Percentiles rank a stretch among this genome's conserved stretches.
Evolutionary conservation across 2,113 vertebrate genomes (phyloP).

Genomic region (Baryphthengus martii): DNA sequence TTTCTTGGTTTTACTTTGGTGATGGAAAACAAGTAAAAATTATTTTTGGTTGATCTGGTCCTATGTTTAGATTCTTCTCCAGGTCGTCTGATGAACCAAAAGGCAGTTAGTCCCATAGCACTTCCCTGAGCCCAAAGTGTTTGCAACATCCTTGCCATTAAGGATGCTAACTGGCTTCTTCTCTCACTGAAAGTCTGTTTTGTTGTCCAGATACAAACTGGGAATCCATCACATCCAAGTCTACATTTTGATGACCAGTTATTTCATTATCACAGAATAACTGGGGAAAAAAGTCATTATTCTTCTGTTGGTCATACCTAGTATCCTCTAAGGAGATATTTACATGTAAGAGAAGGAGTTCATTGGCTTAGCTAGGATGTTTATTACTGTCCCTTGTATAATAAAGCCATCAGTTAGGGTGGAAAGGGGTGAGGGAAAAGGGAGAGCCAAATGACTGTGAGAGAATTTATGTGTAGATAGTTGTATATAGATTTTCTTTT

Average conservation of each 20-base stretch:
- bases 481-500: slow-evolving; percentile 31
- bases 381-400: slow-evolving; percentile 25
- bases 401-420: slow-evolving; percentile 23
- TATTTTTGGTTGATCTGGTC: not conserved
- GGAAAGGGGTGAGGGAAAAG: not conserved
- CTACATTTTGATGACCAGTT: not conserved
- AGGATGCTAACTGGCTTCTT: not conserved
- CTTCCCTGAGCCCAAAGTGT: not conserved
- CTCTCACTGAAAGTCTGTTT: not conserved
- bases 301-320: not conserved
- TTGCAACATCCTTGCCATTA: not conserved
- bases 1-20: not conserved
- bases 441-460: not conserved
- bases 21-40: not conserved
- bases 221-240: not conserved
- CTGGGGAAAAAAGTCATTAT: not conserved
- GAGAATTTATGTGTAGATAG: slow-evolving; percentile 36
- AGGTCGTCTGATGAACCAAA: not conserved
- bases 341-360: not conserved
- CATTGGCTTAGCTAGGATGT: slow-evolving; percentile 11
- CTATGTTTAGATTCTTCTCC: not conserved
- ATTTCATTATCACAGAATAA: slow-evolving; percentile 6
- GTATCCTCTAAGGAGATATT: slow-evolving; percentile 28
- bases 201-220: not conserved
- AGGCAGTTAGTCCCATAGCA: not conserved